Conservation (phyloP, 37 sponge, comb jelly and placozoan species). For the Halichondria panicea region DNA sequence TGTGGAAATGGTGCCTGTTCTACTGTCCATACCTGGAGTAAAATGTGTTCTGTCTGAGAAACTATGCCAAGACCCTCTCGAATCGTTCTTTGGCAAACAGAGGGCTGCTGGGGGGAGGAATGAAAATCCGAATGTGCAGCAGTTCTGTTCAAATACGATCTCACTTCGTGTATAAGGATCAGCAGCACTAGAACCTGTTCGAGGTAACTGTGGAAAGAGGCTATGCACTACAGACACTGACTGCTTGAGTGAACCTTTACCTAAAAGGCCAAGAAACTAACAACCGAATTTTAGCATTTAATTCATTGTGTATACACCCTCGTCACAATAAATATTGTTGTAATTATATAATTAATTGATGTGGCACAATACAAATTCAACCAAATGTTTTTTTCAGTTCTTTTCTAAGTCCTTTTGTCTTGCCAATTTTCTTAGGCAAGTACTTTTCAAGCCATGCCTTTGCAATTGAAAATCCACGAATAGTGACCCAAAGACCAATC, state of each 20-base stretch:
- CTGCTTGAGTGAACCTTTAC: no score
- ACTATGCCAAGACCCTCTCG: conserved; percentile 34
- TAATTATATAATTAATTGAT: no score
- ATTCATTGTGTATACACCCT: no score
- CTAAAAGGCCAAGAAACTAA: no score
- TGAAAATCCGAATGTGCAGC: conserved; percentile 36
- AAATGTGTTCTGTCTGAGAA: conserved; percentile 21
- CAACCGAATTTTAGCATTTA: no score
- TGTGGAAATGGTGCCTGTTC: conserved; percentile 12
- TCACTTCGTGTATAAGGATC: conserved; percentile 35
- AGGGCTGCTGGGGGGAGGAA: conserved; percentile 18
- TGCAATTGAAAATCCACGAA: conserved; percentile 50
- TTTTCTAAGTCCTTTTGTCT: conserved; percentile 29
- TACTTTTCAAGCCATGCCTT: conserved; percentile 41
- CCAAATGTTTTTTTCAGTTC: no score
- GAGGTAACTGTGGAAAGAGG: conserved; percentile 22
- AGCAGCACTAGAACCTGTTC: conserved; percentile 29
- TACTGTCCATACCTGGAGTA: conserved; percentile 18
- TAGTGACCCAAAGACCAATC: conserved; percentile 37
- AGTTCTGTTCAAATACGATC: conserved; percentile 31
- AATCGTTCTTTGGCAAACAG: conserved; percentile 51
- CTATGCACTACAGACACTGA: background rate
- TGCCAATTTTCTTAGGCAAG: conserved; percentile 22
- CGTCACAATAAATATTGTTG: no score
- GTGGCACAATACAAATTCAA: no score